Evolutionary conservation across 92 coral and sea anemone genomes (phyloP).

Genomic region (Phymanthus crucifer): DNA sequence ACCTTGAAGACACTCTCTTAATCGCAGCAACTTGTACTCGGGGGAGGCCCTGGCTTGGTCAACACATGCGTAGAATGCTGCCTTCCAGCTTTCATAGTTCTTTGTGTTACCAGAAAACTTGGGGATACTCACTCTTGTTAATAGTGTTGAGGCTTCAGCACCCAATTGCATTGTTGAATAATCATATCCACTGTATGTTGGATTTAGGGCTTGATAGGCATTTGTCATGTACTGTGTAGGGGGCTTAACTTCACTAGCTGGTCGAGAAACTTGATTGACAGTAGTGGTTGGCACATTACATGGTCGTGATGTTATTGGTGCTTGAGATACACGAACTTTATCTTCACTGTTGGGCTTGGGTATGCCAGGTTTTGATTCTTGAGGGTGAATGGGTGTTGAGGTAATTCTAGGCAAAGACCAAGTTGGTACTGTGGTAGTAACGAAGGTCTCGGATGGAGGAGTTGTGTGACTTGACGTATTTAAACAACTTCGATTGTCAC

Average conservation of each 20-base stretch:
- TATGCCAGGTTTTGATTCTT: neutral
- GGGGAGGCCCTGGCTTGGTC: conserved; percentile 22
- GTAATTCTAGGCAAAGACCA: neutral
- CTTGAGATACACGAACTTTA: neutral
- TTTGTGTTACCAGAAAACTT: conserved; percentile 1
- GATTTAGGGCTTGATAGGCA: neutral
- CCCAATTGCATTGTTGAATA: conserved; percentile 1
- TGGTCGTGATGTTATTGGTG: neutral
- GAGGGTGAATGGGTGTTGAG: conserved; percentile 4
- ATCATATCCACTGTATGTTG: neutral
- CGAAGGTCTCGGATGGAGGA: neutral
- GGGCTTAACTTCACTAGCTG: neutral
- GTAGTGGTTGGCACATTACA: neutral
- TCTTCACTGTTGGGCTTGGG: neutral
- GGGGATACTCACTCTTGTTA: neutral
- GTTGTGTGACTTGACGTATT: neutral
- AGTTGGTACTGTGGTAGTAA: neutral
- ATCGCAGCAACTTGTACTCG: conserved; percentile 55
- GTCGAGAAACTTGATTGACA: neutral
- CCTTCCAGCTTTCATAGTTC: neutral
- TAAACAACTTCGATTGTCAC: neutral
- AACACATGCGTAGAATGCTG: conserved; percentile 3
- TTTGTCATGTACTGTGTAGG: neutral
- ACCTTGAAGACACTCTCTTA: conserved; percentile 51
- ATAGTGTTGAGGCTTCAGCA: neutral